Evolutionary conservation across 2,113 vertebrate genomes (phyloP).

Genomic region (Pterophyllum scalare): DNA sequence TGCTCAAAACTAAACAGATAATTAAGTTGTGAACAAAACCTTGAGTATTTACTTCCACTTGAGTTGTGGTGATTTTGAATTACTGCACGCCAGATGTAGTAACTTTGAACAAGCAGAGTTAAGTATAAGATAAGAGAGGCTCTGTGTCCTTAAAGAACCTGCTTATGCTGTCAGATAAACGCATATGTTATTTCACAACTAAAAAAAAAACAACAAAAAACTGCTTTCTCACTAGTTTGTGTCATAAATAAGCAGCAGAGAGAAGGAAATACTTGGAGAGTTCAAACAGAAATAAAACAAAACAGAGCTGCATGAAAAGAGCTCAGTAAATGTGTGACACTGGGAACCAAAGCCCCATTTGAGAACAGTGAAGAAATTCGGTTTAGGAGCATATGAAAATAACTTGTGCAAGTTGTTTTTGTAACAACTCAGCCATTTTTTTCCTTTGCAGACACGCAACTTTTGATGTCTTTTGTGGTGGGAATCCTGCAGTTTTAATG

Average conservation of each 20-base stretch:
- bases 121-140: not conserved
- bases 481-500: not conserved
- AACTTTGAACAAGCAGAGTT: not conserved
- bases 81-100: not conserved
- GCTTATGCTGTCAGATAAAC: slow-evolving; percentile 19
- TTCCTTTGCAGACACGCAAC: not conserved
- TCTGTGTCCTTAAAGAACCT: not conserved
- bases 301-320: not conserved
- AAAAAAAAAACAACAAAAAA: not conserved
- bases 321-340: not conserved
- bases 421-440: not conserved
- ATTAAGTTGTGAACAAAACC: not conserved
- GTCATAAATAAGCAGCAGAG: slow-evolving; percentile 6
- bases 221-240: not conserved
- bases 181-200: not conserved
- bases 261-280: not conserved
- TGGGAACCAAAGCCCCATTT: not conserved
- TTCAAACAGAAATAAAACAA: not conserved
- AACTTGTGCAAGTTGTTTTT: not conserved
- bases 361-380: not conserved
- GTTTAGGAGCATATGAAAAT: not conserved
- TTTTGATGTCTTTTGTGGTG: slow-evolving; percentile 14
- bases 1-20: slow-evolving; percentile 1
- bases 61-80: not conserved
- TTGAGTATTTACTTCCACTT: not conserved